Conservation (phyloP, 2,113 vertebrate species). For the Stictonetta naevosa region DNA sequence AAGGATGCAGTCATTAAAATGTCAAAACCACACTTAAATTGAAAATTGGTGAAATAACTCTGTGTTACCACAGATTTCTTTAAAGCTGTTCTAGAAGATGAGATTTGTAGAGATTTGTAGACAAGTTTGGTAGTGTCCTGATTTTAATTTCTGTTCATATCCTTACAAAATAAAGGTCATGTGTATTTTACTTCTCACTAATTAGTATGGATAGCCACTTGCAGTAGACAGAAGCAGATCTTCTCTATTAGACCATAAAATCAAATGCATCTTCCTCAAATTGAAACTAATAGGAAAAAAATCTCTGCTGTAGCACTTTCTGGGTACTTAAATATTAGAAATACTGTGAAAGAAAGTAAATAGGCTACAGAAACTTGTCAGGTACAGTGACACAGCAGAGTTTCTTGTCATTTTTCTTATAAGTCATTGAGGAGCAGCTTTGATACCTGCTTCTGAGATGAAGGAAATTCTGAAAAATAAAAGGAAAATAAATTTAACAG, state of each 20-base stretch:
- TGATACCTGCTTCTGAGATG: slow-evolving; percentile 17
- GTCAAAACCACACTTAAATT: slow-evolving; percentile 37
- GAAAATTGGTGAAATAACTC: slow-evolving; percentile 22
- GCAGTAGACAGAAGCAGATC: not conserved
- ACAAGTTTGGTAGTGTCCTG: not conserved
- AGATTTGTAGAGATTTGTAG: not conserved
- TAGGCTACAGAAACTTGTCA: slow-evolving; percentile 27
- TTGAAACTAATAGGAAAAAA: not conserved
- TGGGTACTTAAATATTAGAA: not conserved
- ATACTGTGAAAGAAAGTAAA: slow-evolving; percentile 24
- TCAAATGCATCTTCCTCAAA: slow-evolving; percentile 26
- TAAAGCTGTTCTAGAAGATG: not conserved
- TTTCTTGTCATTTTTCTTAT: not conserved
- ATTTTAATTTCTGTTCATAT: not conserved
- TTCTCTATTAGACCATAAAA: slow-evolving; percentile 34
- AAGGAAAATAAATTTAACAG: slow-evolving; percentile 23
- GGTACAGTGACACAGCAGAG: not conserved
- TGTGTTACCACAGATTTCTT: not conserved
- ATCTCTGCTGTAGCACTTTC: not conserved
- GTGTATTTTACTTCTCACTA: not conserved
- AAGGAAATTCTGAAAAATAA: not conserved
- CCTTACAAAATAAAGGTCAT: not conserved
- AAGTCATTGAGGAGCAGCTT: not conserved
- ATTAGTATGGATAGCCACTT: slow-evolving; percentile 5
- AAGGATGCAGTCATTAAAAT: slow-evolving; percentile 56